Evolutionary conservation across 2,113 vertebrate species (phyloP), one percentile per base, ranked within the genome.

Genomic region (Cynoglossus semilaevis): DNA sequence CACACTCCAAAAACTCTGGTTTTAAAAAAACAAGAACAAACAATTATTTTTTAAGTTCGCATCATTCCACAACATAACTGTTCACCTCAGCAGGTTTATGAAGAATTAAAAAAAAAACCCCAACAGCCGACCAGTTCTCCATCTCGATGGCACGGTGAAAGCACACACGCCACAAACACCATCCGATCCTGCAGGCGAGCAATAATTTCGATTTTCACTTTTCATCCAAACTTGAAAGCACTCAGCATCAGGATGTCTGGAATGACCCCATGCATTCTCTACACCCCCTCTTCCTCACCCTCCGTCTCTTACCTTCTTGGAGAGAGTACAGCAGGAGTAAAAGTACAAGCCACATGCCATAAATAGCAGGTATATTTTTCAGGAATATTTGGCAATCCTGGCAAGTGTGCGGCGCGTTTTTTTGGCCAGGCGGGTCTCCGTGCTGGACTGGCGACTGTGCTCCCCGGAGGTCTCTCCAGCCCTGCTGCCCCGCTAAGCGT

Each of bases 271-370:
- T 41, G 45, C 11, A 44, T 58, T 47, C 0, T 11, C 11, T 46
- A 7, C 16, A 9, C 10, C 18, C 18, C 3, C 12, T 15, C 10
- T 41, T 41, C 12, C 15, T 16, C 1, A 4, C 8, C 49, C 15
- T 12, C 37, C 37, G 9, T 12, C 37, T 55, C 87, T 86, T 93
- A 95, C 94, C 94, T 95, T 93, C 91, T 88, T 89, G 93, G 85
- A 94, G 91, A 92, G 93, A 94, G 92, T 94, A 95, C 93, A 96
- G 91, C 93, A 96, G 94, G 93, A 95, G 88, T 91, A 95, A 92
- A 95, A 92, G 95, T 92, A 95, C 93, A 93, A 96, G 94, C 94
- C 93, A 96, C 94, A 96, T 96, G 92, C 94, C 94, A 96, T 95
- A 92, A 91, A 94, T 89, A 93, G 93, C 92, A 92, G 88, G 91